phyloP scores from a whole-genome alignment of 2,797 vertebrate genomes.

The Scyliorhinus canicula region DNA sequence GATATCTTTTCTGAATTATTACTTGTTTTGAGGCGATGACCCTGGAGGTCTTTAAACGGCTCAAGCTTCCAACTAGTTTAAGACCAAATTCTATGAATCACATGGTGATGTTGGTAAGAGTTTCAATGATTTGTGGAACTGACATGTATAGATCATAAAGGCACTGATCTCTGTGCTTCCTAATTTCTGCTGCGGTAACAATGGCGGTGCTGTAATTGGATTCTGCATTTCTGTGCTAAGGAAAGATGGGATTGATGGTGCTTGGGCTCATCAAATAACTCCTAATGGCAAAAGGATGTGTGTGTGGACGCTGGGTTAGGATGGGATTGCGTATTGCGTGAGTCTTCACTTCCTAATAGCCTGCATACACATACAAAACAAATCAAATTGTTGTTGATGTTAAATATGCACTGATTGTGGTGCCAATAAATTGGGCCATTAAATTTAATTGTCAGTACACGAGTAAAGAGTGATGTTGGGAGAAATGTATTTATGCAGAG shows the following conservation, averaged over 20 bases:
- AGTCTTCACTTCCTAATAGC: not conserved
- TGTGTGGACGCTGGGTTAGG: not conserved
- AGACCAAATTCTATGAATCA: too few species aligned
- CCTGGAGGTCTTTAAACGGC: not conserved
- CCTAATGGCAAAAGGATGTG: not conserved
- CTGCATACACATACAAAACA: not conserved
- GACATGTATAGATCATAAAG: not conserved
- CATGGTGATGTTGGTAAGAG: not conserved
- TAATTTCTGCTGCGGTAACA: not conserved
- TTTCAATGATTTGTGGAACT: not conserved
- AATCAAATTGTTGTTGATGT: not conserved
- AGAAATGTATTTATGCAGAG: not conserved
- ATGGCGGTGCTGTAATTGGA: too few species aligned
- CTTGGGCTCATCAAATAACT: not conserved
- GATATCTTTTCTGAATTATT: slow-evolving; percentile 4
- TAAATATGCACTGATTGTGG: not conserved
- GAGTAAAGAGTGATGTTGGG: not conserved
- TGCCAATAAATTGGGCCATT: not conserved
- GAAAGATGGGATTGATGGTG: not conserved
- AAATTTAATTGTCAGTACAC: not conserved
- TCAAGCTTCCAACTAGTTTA: not conserved
- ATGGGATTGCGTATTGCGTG: not conserved
- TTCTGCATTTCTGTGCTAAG: not conserved
- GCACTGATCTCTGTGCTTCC: not conserved
- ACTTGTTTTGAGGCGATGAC: not conserved